Evolutionary conservation across 2,113 vertebrate genomes (phyloP).

Genomic region (Nycticorax nycticorax): DNA sequence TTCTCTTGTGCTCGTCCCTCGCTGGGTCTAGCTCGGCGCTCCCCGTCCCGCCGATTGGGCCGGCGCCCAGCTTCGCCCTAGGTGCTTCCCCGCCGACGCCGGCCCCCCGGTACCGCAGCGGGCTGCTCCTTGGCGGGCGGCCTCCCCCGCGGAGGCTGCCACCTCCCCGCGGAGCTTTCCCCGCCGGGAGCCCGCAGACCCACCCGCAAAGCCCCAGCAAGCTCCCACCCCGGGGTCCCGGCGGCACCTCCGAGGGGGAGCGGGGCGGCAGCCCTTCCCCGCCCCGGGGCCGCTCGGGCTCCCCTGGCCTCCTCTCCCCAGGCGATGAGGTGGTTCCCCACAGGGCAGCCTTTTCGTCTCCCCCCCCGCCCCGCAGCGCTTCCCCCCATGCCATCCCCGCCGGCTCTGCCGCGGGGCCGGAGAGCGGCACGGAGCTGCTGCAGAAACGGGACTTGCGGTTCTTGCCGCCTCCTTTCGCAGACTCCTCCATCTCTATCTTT

Average conservation of each 20-base stretch:
- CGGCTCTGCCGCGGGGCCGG: no score
- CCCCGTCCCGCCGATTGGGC: neutral
- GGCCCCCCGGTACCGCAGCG: neutral
- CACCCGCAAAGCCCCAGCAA: neutral
- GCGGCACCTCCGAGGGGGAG: neutral
- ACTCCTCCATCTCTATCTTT: constrained; percentile 1
- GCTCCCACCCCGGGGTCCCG: no score
- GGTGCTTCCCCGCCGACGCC: no score
- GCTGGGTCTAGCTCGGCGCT: accelerated
- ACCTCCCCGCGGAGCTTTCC: neutral
- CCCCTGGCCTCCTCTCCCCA: neutral
- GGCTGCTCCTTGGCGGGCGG: neutral
- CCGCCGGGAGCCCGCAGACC: neutral
- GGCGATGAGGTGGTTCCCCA: accelerated
- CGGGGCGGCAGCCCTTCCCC: neutral
- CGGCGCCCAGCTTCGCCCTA: accelerated
- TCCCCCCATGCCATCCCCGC: neutral
- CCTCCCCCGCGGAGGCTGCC: accelerated
- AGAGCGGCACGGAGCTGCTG: neutral
- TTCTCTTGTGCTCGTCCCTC: neutral
- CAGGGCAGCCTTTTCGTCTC: neutral
- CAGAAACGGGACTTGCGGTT: neutral
- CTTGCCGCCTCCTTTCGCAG: neutral
- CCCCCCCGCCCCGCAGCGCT: neutral
- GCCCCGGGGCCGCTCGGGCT: neutral